phyloP scores from a whole-genome alignment of 2,888 invertebrate genomes.

The Leptopilina syphax region DNA sequence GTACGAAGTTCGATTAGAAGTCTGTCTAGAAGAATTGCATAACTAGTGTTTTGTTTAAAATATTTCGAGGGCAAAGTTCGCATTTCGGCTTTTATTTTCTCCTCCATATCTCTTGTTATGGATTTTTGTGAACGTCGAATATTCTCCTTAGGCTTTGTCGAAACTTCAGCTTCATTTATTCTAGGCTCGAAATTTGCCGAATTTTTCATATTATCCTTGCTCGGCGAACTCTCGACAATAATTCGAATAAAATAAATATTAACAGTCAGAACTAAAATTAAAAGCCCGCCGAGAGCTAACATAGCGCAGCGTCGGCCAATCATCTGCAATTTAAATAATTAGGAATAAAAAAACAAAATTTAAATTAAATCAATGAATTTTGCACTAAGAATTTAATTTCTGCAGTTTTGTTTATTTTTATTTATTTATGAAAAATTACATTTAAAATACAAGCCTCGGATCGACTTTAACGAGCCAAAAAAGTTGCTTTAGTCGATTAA shows the following conservation, averaged over 20 bases:
- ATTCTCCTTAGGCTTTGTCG: conserved; percentile 55
- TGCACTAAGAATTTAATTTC: too few species aligned
- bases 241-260: conserved; percentile 74
- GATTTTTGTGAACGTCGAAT: conserved; percentile 51
- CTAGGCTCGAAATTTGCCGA: conserved; percentile 60
- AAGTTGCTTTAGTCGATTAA: too few species aligned
- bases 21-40: conserved; percentile 64
- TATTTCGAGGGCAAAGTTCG: conserved; percentile 67
- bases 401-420: too few species aligned
- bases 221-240: conserved; percentile 72
- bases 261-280: conserved; percentile 71
- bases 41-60: conserved; percentile 68
- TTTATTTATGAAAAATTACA: too few species aligned
- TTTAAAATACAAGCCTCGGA: too few species aligned
- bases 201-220: conserved; percentile 59
- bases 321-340: conserved; percentile 65
- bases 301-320: conserved; percentile 73
- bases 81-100: conserved; percentile 66
- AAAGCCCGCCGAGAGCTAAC: conserved; percentile 71
- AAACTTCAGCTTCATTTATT: conserved; percentile 53
- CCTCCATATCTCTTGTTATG: conserved; percentile 59
- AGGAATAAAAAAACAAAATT: too few species aligned
- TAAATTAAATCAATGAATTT: too few species aligned
- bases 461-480: too few species aligned
- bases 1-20: conserved; percentile 63